These are phyloP conservation scores for Sinhomidia bicolor DNA, from an alignment of 2,888 invertebrate species.

Conservation along the genomic window DNA sequence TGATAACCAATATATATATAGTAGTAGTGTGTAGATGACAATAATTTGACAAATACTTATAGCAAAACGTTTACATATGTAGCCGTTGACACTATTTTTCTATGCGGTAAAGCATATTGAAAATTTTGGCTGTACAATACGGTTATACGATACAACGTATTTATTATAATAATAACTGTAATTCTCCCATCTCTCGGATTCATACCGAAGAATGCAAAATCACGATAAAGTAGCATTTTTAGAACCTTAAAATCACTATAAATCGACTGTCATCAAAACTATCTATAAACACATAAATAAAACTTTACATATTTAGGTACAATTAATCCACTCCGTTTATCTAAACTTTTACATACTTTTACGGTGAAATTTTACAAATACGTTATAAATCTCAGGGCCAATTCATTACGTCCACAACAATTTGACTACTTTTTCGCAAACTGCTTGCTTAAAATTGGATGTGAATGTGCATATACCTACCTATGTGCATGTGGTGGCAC, in stretches of 20 bases:
- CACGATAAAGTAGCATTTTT: not conserved
- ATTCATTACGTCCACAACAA: not conserved
- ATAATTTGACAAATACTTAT: not conserved
- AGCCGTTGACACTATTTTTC: not conserved
- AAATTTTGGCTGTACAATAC: slow-evolving; percentile 31
- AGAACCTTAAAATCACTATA: slow-evolving; percentile 25
- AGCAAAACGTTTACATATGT: not conserved
- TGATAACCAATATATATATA: slow-evolving; percentile 15
- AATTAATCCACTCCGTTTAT: slow-evolving; percentile 11
- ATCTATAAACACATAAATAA: slow-evolving; percentile 4
- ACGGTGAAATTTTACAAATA: not conserved
- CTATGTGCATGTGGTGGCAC: slow-evolving; percentile 42
- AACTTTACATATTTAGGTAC: slow-evolving; percentile 29
- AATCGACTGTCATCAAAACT: slow-evolving; percentile 28
- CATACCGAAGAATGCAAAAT: slow-evolving; percentile 10
- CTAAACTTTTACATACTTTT: slow-evolving; percentile 4
- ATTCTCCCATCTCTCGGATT: not conserved
- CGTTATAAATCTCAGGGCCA: not conserved
- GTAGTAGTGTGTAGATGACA: not conserved
- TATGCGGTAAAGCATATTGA: not conserved
- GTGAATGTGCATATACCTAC: not conserved
- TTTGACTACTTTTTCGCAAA: not conserved
- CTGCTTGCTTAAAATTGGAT: not conserved
- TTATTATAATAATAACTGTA: not conserved
- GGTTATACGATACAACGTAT: not conserved